These are phyloP conservation scores for Delia radicum DNA, from an alignment of 1,140 invertebrate species.

Conservation along the genomic window DNA sequence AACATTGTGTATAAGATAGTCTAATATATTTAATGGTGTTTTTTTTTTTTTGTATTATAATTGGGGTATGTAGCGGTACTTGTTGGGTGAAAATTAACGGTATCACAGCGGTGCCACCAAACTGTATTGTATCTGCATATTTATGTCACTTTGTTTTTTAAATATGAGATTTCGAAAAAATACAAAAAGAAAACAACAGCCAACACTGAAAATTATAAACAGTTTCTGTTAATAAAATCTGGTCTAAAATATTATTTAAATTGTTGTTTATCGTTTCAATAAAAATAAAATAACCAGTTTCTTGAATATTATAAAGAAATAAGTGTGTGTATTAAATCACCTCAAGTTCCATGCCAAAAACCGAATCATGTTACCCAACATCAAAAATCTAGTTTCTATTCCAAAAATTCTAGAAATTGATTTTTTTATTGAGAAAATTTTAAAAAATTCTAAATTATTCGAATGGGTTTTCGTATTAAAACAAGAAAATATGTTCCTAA, in stretches of 20 bases:
- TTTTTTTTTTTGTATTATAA: background rate
- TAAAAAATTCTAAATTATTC: no score
- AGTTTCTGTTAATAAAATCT: background rate
- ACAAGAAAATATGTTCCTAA: no score
- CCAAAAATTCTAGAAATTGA: no score
- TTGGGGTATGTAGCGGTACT: conserved; percentile 1
- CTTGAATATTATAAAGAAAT: no score
- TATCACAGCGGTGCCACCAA: background rate
- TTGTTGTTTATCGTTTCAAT: no score
- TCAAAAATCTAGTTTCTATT: no score
- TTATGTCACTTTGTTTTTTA: background rate
- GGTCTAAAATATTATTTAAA: background rate
- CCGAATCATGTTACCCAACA: no score
- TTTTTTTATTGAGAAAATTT: no score
- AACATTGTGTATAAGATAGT: background rate
- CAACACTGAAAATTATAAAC: background rate
- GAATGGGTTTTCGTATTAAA: no score
- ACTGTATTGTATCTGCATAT: background rate
- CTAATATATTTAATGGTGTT: background rate
- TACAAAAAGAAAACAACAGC: background rate
- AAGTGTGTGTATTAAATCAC: no score
- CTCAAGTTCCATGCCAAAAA: no score
- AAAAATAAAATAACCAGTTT: background rate
- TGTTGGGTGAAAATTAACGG: background rate
- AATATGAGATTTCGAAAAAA: no score